phyloP scores from a whole-genome alignment of 2,797 vertebrate species.

The Esox lucius region DNA sequence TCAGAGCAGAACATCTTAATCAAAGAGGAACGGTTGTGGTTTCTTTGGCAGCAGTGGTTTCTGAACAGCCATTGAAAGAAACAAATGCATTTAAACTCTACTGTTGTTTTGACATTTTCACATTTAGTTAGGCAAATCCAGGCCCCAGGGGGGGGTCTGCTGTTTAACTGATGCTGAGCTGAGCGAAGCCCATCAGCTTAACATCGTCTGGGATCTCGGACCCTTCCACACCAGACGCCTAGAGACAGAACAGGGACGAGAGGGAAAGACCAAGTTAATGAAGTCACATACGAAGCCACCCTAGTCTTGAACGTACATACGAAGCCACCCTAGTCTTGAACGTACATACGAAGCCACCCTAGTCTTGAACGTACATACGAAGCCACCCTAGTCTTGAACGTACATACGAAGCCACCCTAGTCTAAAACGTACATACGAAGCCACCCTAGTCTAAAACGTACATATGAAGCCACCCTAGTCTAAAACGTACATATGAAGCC shows the following conservation, averaged over 20 bases:
- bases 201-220: slow-evolving; percentile 93
- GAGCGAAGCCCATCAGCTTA: slow-evolving; percentile 96
- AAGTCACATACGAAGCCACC: no score
- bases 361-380: no score
- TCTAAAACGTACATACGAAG: no score
- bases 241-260: slow-evolving; percentile 29
- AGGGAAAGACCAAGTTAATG: no score
- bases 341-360: no score
- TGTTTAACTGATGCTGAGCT: slow-evolving; percentile 95
- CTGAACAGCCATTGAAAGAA: slow-evolving; percentile 80
- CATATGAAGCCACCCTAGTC: no score
- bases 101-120: slow-evolving; percentile 66
- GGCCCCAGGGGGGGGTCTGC: slow-evolving; percentile 39
- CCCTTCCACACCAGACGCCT: slow-evolving; percentile 93
- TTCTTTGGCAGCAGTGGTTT: slow-evolving; percentile 98
- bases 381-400: no score
- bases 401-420: no score
- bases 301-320: no score
- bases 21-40: slow-evolving; percentile 71
- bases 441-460: no score
- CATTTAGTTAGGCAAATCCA: slow-evolving; percentile 79
- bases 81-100: slow-evolving; percentile 61
- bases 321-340: no score
- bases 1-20: slow-evolving; percentile 63
- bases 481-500: no score